Percentiles rank a stretch among this genome's conserved stretches.
Evolutionary conservation across 2,888 invertebrate genomes (phyloP).

Genomic region (Lasioglossum morio): DNA sequence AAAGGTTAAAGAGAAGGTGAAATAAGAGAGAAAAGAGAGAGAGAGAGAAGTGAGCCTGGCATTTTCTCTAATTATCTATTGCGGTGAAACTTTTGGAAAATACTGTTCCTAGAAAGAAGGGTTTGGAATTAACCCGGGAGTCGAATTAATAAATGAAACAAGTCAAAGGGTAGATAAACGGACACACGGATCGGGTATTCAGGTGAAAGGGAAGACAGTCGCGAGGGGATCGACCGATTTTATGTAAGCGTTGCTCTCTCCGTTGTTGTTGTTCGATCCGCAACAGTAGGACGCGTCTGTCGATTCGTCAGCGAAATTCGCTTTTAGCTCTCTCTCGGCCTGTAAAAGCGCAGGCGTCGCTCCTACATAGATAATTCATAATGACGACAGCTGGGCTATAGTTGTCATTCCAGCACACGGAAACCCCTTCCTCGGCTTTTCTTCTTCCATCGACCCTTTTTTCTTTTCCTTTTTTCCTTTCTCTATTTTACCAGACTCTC

Average conservation of each 20-base stretch:
- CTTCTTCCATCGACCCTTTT: constrained; percentile 47
- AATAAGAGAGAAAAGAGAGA: background rate
- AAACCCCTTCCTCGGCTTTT: constrained; percentile 18
- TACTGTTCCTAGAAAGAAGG: no score
- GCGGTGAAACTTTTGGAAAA: no score
- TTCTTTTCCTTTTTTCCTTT: constrained; percentile 8
- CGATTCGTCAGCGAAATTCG: constrained; percentile 64
- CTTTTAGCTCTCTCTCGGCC: constrained; percentile 26
- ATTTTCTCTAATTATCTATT: no score
- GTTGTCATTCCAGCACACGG: constrained; percentile 53
- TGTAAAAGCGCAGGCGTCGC: constrained; percentile 65
- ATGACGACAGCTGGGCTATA: constrained; percentile 59
- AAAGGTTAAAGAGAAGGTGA: background rate
- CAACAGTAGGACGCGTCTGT: constrained; percentile 35
- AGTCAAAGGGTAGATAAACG: background rate
- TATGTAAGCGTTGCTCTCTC: constrained; percentile 1
- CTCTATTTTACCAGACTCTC: background rate
- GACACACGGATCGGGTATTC: background rate
- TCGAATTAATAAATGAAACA: background rate
- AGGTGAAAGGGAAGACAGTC: background rate
- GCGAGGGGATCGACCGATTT: background rate
- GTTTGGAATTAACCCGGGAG: background rate
- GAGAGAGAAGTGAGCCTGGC: no score
- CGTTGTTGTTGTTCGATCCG: constrained; percentile 18
- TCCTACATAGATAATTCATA: constrained; percentile 66